Conservation (phyloP, 2,797 vertebrate genomes). For the Danio tinwini region DNA sequence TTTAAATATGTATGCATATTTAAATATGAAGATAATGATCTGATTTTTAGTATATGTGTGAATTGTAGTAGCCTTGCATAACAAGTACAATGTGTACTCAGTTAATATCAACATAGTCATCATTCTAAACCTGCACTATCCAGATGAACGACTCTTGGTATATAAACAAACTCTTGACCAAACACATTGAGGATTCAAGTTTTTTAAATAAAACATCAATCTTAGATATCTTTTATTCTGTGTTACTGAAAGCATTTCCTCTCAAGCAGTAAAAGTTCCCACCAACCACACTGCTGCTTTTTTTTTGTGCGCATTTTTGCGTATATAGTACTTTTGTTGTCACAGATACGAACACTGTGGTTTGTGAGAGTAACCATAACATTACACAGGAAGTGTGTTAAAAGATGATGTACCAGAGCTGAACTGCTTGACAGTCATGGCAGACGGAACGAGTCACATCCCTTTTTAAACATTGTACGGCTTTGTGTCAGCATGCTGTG, state of each 20-base stretch:
- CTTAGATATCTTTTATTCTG: neutral
- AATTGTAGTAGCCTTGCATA: neutral
- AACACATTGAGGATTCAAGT: neutral
- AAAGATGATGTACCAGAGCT: slow-evolving; percentile 42
- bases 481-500: neutral
- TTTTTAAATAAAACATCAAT: neutral
- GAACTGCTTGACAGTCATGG: slow-evolving; percentile 10
- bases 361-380: slow-evolving; percentile 48
- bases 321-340: slow-evolving; percentile 3
- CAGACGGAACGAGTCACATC: slow-evolving; percentile 9
- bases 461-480: neutral
- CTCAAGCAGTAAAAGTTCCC: neutral
- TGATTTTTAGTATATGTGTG: neutral
- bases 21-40: neutral
- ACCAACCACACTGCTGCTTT: neutral
- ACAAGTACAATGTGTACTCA: neutral
- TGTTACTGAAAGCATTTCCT: slow-evolving; percentile 2
- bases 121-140: too few relatives aligned
- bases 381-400: slow-evolving; percentile 59
- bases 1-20: neutral
- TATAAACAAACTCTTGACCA: neutral
- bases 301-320: neutral
- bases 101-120: neutral
- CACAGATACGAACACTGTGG: slow-evolving; percentile 34
- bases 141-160: neutral